Evolutionary conservation across 2,113 vertebrate species (phyloP).

Genomic region (Microcebus tavaratra): DNA sequence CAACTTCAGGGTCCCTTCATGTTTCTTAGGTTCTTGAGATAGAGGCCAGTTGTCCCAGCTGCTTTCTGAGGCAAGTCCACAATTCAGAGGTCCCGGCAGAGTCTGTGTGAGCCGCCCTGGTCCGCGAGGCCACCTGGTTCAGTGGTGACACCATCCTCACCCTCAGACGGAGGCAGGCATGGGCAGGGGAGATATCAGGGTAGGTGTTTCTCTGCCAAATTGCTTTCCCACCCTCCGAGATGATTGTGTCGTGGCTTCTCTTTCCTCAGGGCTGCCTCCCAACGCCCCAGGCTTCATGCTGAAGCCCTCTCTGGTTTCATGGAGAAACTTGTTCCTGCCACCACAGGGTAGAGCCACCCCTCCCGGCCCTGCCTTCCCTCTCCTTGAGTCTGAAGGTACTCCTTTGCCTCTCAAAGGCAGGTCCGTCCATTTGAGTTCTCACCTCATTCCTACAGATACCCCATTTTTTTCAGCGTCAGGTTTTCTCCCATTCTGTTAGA

Average conservation of each 20-base stretch:
- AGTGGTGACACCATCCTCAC: background rate
- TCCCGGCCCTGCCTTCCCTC: fast-evolving
- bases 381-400: background rate
- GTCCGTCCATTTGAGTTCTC: background rate
- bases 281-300: background rate
- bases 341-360: background rate
- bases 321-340: background rate
- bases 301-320: background rate
- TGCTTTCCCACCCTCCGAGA: background rate
- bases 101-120: background rate
- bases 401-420: background rate
- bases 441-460: background rate
- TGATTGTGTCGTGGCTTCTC: background rate
- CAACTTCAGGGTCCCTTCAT: background rate
- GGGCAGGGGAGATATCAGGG: too few relatives aligned
- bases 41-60: background rate
- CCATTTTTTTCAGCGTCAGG: background rate
- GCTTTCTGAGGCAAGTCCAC: background rate
- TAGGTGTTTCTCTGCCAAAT: background rate
- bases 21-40: background rate
- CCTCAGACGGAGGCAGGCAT: fast-evolving
- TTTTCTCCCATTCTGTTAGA: background rate
- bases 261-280: background rate
- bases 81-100: background rate
- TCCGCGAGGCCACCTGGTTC: background rate